These are phyloP conservation scores for Drosophila mimetica DNA, from an alignment of 2,888 invertebrate species.

Conservation along the genomic window DNA sequence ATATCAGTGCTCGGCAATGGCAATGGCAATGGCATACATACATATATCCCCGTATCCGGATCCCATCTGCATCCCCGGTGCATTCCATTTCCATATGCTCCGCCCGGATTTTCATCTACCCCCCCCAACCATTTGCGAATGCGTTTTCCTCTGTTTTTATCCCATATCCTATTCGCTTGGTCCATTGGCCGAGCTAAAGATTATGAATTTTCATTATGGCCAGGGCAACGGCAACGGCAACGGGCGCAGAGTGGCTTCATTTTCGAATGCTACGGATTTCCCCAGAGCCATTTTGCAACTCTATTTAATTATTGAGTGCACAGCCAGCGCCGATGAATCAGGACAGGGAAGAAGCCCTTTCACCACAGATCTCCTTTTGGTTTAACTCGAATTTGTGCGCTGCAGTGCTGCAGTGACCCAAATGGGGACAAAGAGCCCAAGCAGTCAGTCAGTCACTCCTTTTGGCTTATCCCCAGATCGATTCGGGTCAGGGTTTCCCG, in stretches of 20 bases:
- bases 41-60: slow-evolving; percentile 25
- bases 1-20: slow-evolving; percentile 19
- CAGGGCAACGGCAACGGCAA: too few relatives aligned
- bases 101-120: slow-evolving; percentile 18
- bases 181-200: slow-evolving; percentile 50
- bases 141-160: slow-evolving; percentile 13
- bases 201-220: slow-evolving; percentile 75
- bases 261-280: slow-evolving; percentile 22
- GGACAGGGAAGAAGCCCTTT: slow-evolving; percentile 13
- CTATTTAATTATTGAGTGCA: slow-evolving; percentile 30
- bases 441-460: slow-evolving; percentile 10
- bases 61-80: slow-evolving; percentile 14
- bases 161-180: background rate
- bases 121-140: slow-evolving; percentile 34
- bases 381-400: background rate
- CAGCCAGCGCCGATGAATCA: slow-evolving; percentile 1
- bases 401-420: slow-evolving; percentile 2
- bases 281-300: slow-evolving; percentile 14
- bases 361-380: slow-evolving; percentile 3
- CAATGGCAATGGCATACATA: slow-evolving; percentile 19
- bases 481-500: slow-evolving; percentile 35
- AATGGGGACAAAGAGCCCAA: slow-evolving; percentile 15
- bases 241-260: slow-evolving; percentile 49
- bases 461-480: slow-evolving; percentile 34
- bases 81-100: slow-evolving; percentile 41